Percentiles rank a stretch among this genome's conserved stretches.
These are phyloP conservation scores for Drosophila malerkotliana DNA, from an alignment of 1,140 invertebrate genomes.

Conservation along the genomic window DNA sequence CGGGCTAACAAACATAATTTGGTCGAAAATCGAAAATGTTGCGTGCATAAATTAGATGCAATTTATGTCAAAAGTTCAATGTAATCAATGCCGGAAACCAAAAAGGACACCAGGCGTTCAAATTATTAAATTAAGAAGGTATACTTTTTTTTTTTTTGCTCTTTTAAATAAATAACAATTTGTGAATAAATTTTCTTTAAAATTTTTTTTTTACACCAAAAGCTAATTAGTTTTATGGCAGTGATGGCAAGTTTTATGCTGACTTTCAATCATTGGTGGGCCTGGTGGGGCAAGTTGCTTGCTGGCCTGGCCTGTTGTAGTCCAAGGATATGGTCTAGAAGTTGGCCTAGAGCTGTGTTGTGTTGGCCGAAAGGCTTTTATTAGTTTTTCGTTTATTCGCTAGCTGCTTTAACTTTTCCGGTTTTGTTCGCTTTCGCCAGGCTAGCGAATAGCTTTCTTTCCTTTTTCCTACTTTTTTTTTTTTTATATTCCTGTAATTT, in stretches of 20 bases:
- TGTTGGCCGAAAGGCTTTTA: slow-evolving; percentile 68
- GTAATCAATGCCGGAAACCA: slow-evolving; percentile 28
- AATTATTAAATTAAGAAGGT: too few relatives aligned
- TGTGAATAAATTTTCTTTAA: slow-evolving; percentile 11
- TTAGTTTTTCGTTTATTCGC: slow-evolving; percentile 81
- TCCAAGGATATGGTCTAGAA: too few relatives aligned
- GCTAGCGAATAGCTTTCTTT: slow-evolving; percentile 39
- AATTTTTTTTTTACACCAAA: slow-evolving; percentile 57
- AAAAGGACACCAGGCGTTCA: too few relatives aligned
- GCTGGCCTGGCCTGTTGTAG: too few relatives aligned
- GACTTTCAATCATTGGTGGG: slow-evolving; percentile 58
- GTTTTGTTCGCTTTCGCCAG: slow-evolving; percentile 32
- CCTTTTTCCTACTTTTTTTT: slow-evolving; percentile 30
- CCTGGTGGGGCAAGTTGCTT: background rate
- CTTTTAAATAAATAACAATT: background rate
- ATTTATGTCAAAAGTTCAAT: slow-evolving; percentile 67
- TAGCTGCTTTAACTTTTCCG: slow-evolving; percentile 76
- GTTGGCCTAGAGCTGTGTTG: slow-evolving; percentile 9
- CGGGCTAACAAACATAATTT: slow-evolving; percentile 39
- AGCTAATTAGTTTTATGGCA: slow-evolving; percentile 68
- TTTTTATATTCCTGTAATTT: slow-evolving; percentile 64
- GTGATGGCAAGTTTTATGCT: slow-evolving; percentile 70
- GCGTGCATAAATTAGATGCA: slow-evolving; percentile 69
- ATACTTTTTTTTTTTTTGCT: too few relatives aligned
- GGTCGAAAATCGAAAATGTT: slow-evolving; percentile 36